Conservation (phyloP, 2,113 vertebrate species). For the Chlorodrepanis virens region DNA sequence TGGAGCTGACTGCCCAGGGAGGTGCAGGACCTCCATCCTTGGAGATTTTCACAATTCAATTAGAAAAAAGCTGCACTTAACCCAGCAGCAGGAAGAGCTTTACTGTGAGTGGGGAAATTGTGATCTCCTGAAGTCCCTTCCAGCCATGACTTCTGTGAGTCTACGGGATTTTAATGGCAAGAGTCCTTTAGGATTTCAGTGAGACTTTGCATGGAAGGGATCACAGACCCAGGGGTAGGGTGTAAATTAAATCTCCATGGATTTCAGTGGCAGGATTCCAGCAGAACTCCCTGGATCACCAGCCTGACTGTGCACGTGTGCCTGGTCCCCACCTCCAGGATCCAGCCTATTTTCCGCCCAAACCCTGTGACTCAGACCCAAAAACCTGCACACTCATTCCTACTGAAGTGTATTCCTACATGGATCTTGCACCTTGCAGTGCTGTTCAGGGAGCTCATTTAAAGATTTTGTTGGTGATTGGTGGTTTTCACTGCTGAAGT, state of each 20-base stretch:
- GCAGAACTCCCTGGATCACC: neutral
- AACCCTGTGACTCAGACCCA: neutral
- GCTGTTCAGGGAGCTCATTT: neutral
- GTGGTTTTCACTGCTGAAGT: neutral
- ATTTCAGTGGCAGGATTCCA: neutral
- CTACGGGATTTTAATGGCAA: neutral
- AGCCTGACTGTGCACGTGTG: rapidly evolving
- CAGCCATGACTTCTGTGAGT: neutral
- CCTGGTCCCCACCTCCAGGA: neutral
- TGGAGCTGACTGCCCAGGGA: rapidly evolving
- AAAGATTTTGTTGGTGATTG: neutral
- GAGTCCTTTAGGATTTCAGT: neutral
- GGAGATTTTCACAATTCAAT: neutral
- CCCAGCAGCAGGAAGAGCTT: neutral
- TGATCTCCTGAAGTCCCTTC: neutral
- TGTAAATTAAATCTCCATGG: neutral
- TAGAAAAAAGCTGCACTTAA: neutral
- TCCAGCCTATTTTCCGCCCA: neutral
- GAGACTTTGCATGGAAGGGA: neutral
- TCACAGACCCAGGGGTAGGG: rapidly evolving
- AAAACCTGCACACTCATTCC: neutral
- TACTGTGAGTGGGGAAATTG: neutral
- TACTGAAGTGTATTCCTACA: neutral
- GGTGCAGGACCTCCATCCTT: neutral
- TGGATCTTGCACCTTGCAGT: neutral